Conservation (phyloP, 2,113 vertebrate species). For the Scopus umbretta region DNA sequence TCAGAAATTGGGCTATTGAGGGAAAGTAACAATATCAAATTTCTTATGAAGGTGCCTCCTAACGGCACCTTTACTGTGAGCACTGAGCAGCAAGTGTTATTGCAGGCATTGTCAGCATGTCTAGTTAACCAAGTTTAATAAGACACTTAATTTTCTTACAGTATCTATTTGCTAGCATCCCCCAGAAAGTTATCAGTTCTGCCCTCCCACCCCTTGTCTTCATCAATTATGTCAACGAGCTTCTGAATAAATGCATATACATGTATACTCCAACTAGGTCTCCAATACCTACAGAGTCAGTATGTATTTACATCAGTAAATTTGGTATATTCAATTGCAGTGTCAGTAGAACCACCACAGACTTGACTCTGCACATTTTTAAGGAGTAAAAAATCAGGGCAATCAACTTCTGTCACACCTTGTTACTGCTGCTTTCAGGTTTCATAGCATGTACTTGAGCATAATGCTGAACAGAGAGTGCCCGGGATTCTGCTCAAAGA, state of each 20-base stretch:
- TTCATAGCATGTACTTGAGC: background rate
- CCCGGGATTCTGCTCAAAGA: background rate
- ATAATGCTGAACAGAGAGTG: background rate
- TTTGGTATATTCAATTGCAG: constrained; percentile 20
- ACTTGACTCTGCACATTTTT: constrained; percentile 56
- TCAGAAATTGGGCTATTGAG: background rate
- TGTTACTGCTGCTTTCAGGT: constrained; percentile 37
- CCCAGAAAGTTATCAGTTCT: constrained; percentile 32
- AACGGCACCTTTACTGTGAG: background rate
- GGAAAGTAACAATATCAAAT: background rate
- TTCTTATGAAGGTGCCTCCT: background rate
- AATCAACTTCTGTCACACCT: constrained; percentile 56
- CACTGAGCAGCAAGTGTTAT: background rate
- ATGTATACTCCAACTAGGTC: background rate
- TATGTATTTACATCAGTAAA: constrained; percentile 10
- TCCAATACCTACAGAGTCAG: background rate
- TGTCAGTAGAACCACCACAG: constrained; percentile 18
- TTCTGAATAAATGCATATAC: constrained; percentile 24
- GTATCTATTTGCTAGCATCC: background rate
- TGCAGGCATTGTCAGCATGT: background rate
- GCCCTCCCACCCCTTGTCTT: constrained; percentile 41
- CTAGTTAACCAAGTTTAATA: constrained; percentile 31
- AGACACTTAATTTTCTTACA: background rate
- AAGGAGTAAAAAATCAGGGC: constrained; percentile 51
- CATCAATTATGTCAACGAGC: constrained; percentile 17